Conservation (phyloP, 2,797 vertebrate species). For the Amphiprion clarkii region DNA sequence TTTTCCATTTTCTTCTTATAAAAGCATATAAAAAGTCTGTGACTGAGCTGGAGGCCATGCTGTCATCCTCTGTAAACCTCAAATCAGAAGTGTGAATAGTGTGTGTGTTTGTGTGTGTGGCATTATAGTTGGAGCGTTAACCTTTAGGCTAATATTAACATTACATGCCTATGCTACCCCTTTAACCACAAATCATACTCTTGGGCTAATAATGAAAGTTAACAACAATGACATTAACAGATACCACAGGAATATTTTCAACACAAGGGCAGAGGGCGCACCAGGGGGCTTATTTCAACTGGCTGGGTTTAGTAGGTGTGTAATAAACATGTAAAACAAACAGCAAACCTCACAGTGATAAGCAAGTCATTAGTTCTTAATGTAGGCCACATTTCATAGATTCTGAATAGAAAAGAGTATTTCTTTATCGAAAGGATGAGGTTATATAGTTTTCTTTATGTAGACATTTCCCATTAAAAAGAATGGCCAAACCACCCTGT, state of each 20-base stretch:
- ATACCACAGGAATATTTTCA: constrained; percentile 82
- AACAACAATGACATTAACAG: constrained; percentile 86
- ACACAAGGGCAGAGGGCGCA: constrained; percentile 65
- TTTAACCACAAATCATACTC: constrained; percentile 83
- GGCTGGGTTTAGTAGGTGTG: constrained; percentile 68
- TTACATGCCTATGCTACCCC: constrained; percentile 83
- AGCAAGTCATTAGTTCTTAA: constrained; percentile 42
- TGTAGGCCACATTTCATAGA: constrained; percentile 23
- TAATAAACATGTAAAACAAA: constrained; percentile 63
- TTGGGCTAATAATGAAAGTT: constrained; percentile 84
- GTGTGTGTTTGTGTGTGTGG: constrained; percentile 66
- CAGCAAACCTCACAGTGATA: constrained; percentile 42
- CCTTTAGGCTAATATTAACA: constrained; percentile 85
- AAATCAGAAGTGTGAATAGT: constrained; percentile 83
- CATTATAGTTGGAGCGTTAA: constrained; percentile 75
- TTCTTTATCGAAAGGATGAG: not conserved
- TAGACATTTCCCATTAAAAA: constrained; percentile 3
- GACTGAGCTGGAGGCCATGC: constrained; percentile 80
- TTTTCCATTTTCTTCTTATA: constrained; percentile 83
- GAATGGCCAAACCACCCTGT: not conserved
- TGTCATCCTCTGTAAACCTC: constrained; percentile 83
- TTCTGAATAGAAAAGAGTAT: constrained; percentile 27
- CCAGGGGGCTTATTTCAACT: constrained; percentile 65
- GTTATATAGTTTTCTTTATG: not conserved
- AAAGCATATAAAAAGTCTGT: constrained; percentile 83